Conservation (phyloP, 2,797 vertebrate genomes). For the Champsocephalus gunnari region DNA sequence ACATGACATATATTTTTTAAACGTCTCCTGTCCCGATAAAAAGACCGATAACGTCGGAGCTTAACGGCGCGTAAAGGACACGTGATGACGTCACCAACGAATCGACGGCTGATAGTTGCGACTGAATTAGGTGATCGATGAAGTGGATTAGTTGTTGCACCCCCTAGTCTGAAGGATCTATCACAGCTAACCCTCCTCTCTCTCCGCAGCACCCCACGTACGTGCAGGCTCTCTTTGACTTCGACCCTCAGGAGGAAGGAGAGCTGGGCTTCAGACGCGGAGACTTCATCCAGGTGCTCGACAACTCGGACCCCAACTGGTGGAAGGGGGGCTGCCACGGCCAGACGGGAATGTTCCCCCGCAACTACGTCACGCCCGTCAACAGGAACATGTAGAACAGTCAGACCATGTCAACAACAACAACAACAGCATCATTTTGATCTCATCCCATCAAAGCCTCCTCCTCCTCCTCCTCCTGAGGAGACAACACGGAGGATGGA, state of each 20-base stretch:
- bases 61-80: too few species aligned
- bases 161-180: too few species aligned
- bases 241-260: slow-evolving; percentile 98
- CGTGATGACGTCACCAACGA: too few species aligned
- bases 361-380: slow-evolving; percentile 98
- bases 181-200: too few species aligned
- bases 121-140: too few species aligned
- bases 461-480: slow-evolving; percentile 15
- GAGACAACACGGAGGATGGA: too few species aligned
- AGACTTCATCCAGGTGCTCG: slow-evolving; percentile 98
- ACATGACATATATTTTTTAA: too few species aligned
- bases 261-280: slow-evolving; percentile 97
- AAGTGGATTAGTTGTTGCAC: too few species aligned
- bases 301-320: slow-evolving; percentile 97
- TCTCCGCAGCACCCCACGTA: slow-evolving; percentile 92
- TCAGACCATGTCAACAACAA: slow-evolving; percentile 86
- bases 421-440: slow-evolving; percentile 29
- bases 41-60: too few species aligned
- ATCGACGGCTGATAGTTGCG: too few species aligned
- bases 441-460: slow-evolving; percentile 59
- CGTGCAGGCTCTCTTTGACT: slow-evolving; percentile 98
- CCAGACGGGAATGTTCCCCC: slow-evolving; percentile 99
- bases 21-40: too few species aligned
- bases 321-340: slow-evolving; percentile 98
- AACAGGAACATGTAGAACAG: slow-evolving; percentile 96